Base-by-base conservation (phyloP, 2,888 invertebrate species). In the Bimastos eiseni region DNA sequence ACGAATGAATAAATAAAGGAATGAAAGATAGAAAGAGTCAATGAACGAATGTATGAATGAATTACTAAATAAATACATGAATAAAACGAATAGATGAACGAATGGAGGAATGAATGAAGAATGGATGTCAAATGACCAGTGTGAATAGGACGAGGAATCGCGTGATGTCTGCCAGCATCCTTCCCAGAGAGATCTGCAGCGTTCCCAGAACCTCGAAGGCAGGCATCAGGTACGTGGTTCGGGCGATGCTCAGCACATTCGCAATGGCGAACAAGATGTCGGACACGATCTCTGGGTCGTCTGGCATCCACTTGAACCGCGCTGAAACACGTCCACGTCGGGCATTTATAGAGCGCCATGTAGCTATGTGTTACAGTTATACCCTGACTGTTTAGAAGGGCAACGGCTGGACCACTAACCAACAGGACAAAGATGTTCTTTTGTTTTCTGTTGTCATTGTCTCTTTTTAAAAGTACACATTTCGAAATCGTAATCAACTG, bases 191-290 rank as follows among this genome's bases (percentile, higher is more conserved):
- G 91, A 95, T 95, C 92, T 95, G 95, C 70, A 95, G 93, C 11
- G 95, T 95, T 24, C 95, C 95, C 83, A 95, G 93, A 41, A 95
- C 94, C 92, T 95, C 95, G 92, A 95, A 95, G 41, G 95, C 95
- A 30, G 95, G 95, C 95, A 95, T 95, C 92, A 95, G 93, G 93
- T 94, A 95, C 91, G 95, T 95, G 19, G 95, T 95, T 41, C 95
- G 93, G 83, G 95, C 95, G 92, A 95, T 94, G 92, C 94, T 94
- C 91, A 95, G 93, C 91, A 95, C 95, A 93, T 95, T 95, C 90
- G 95, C 95, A 89, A 95, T 94, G 90, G 95, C 95, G 93, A 95
- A 95, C 90, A 95, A 92, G 2, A 95, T 94, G 92, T 95, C 95
- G 0, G 95, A 94, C 49, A 95, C 94, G n/a, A 95, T 95, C 93